A percentile compares a stretch with the other conserved stretches of the same genome.
Evolutionary conservation across 2,888 invertebrate species (phyloP).

Genomic region (Stenolophus ochropezus): DNA sequence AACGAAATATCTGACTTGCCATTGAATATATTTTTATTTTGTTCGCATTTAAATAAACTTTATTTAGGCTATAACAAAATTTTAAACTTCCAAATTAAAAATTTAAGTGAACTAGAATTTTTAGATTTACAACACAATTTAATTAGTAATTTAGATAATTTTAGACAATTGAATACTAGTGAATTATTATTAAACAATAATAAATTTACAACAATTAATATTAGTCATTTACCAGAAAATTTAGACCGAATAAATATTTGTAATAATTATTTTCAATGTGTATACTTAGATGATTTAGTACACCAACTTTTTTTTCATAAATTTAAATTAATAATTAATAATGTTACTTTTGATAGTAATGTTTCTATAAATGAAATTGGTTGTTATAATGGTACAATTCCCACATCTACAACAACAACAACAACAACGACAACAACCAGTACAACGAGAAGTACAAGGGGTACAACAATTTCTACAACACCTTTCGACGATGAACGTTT

Average conservation of each 20-base stretch:
- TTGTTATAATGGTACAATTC: slow-evolving; percentile 33
- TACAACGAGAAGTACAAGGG: not conserved
- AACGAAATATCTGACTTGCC: slow-evolving; percentile 63
- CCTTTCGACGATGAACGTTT: not conserved
- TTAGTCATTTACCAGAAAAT: slow-evolving; percentile 56
- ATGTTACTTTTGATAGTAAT: not conserved
- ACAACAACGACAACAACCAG: not conserved
- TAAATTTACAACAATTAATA: slow-evolving; percentile 20
- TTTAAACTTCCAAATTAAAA: slow-evolving; percentile 46
- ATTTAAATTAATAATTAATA: too few species aligned
- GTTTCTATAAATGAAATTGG: not conserved
- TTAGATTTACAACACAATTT: slow-evolving; percentile 63
- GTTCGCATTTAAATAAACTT: slow-evolving; percentile 61
- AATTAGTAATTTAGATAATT: slow-evolving; percentile 57
- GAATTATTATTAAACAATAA: slow-evolving; percentile 21
- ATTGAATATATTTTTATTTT: slow-evolving; percentile 60
- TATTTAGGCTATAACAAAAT: slow-evolving; percentile 63
- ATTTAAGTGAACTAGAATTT: slow-evolving; percentile 60
- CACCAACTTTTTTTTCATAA: too few species aligned
- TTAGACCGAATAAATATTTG: slow-evolving; percentile 1
- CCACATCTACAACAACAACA: not conserved
- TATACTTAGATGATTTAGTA: not conserved
- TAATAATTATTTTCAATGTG: slow-evolving; percentile 32
- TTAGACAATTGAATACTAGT: slow-evolving; percentile 53
- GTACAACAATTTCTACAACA: not conserved